Percentiles rank a stretch among this genome's conserved stretches.
These are phyloP conservation scores for Thaumetopoea pityocampa DNA, from an alignment of 1,140 invertebrate genomes.

Conservation along the genomic window DNA sequence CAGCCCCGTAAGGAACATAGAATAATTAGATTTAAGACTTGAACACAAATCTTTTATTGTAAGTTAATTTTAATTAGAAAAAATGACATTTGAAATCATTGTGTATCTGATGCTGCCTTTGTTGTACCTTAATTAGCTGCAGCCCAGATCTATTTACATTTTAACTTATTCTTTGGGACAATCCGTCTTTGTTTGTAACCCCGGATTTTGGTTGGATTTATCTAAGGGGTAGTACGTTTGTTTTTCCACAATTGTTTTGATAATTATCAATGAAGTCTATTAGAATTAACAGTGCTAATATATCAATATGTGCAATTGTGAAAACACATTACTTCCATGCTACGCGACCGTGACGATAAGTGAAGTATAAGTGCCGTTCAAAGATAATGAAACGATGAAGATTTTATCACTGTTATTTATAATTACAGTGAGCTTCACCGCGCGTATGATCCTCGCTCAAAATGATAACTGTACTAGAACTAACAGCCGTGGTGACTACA, in stretches of 20 bases:
- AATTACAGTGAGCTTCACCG: constrained; percentile 28
- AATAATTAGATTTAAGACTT: no score
- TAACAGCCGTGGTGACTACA: constrained; percentile 49
- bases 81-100: no score
- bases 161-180: no score
- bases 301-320: neutral
- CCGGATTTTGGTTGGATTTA: no score
- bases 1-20: no score
- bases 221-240: no score
- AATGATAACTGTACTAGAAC: constrained; percentile 52
- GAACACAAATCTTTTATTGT: no score
- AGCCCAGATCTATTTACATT: no score
- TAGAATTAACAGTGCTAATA: constrained; percentile 1
- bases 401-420: constrained; percentile 47
- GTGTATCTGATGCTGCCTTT: no score
- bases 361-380: constrained; percentile 13
- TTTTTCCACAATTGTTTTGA: constrained; percentile 3
- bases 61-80: no score
- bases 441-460: constrained; percentile 32
- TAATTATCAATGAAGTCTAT: constrained; percentile 12
- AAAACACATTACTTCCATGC: constrained; percentile 3
- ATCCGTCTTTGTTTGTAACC: no score
- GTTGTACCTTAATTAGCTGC: no score
- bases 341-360: constrained; percentile 8
- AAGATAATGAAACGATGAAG: constrained; percentile 56